A percentile compares a stretch with the other conserved stretches of the same genome.
Evolutionary conservation across 2,888 invertebrate genomes (phyloP).

Genomic region (Microplitis manilae): DNA sequence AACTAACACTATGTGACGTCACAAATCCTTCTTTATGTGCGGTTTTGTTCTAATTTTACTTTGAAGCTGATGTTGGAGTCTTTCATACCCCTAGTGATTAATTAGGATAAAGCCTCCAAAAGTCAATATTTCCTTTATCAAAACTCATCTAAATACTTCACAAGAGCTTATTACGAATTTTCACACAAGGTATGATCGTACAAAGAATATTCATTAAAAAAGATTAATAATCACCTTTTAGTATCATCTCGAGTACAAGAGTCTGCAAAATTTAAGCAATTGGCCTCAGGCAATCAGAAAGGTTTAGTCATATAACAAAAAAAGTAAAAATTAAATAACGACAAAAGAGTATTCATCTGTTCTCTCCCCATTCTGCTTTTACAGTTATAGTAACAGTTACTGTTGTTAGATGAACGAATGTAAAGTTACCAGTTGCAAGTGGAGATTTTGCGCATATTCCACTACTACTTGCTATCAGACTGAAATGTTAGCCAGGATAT

Average conservation of each 20-base stretch:
- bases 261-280: background rate
- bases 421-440: background rate
- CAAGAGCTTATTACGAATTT: background rate
- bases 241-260: slow-evolving; percentile 6
- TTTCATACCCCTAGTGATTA: too few relatives aligned
- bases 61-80: too few relatives aligned
- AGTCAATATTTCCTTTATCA: background rate
- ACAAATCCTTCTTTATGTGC: too few relatives aligned
- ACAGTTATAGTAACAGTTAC: background rate
- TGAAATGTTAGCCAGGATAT: background rate
- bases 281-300: background rate
- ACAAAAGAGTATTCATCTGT: background rate
- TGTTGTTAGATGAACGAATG: background rate
- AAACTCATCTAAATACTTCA: background rate
- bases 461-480: background rate
- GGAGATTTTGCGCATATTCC: background rate
- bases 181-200: background rate
- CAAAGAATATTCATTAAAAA: slow-evolving; percentile 6
- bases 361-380: background rate
- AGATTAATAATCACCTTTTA: slow-evolving; percentile 17
- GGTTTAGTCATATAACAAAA: background rate
- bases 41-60: too few relatives aligned
- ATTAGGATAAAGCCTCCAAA: background rate
- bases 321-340: background rate
- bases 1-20: too few relatives aligned